A percentile compares a stretch with the other conserved stretches of the same genome.
These are phyloP conservation scores for Calosoma granatense DNA, from an alignment of 1,140 invertebrate species.

Conservation along the genomic window DNA sequence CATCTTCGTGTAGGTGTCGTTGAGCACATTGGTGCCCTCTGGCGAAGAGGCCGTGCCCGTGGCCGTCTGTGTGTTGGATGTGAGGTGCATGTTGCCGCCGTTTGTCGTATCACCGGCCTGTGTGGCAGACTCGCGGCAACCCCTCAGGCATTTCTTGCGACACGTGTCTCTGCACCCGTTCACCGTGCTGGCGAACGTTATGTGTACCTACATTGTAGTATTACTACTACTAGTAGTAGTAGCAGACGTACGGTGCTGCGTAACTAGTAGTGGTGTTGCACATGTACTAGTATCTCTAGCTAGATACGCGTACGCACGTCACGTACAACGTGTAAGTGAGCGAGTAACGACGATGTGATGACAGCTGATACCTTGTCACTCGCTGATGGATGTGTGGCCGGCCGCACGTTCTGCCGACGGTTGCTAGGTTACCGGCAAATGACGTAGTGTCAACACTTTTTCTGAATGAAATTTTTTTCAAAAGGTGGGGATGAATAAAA, in stretches of 20 bases:
- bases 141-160: not conserved
- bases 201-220: too few species aligned
- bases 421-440: slow-evolving; percentile 45
- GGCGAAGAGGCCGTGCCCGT: slow-evolving; percentile 42
- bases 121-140: not conserved
- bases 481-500: slow-evolving; percentile 29
- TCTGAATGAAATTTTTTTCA: slow-evolving; percentile 49
- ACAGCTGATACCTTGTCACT: too few species aligned
- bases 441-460: slow-evolving; percentile 49
- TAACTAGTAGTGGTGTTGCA: not conserved
- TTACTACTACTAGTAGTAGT: too few species aligned
- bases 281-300: not conserved
- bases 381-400: too few species aligned
- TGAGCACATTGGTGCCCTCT: slow-evolving; percentile 48
- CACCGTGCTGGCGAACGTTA: too few species aligned
- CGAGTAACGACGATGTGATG: not conserved
- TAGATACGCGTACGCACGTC: not conserved
- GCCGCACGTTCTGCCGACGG: slow-evolving; percentile 20
- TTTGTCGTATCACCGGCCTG: slow-evolving; percentile 4
- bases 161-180: too few species aligned
- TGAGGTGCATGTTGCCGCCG: slow-evolving; percentile 42
- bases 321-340: not conserved
- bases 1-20: slow-evolving; percentile 81
- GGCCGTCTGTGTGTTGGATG: slow-evolving; percentile 31
- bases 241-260: not conserved